Evolutionary conservation across 2,113 vertebrate species (phyloP).

Genomic region (Anolis sagrei): DNA sequence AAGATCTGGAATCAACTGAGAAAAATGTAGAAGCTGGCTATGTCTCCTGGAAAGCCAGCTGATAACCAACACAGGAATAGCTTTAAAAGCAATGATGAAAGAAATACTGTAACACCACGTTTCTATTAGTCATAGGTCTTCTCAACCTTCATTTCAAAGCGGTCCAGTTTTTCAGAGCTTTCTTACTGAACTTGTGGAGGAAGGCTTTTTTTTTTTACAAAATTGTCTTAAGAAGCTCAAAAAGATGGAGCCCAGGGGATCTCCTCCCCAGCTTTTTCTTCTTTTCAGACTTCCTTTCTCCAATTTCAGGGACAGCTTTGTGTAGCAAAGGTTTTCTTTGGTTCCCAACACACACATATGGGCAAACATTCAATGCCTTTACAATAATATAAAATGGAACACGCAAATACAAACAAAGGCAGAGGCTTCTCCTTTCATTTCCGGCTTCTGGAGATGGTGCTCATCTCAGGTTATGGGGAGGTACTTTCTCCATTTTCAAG

Average conservation of each 20-base stretch:
- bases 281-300: neutral
- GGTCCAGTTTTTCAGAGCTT: neutral
- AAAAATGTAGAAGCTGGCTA: neutral
- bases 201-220: neutral
- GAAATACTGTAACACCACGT: neutral
- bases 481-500: too few species aligned
- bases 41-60: neutral
- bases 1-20: neutral
- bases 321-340: neutral
- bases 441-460: too few species aligned
- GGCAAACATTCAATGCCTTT: too few species aligned
- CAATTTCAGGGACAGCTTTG: too few species aligned
- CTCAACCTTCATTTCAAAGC: too few species aligned
- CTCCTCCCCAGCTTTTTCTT: neutral
- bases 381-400: too few species aligned
- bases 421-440: too few species aligned
- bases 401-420: too few species aligned
- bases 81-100: neutral
- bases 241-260: neutral
- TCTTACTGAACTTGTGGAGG: neutral
- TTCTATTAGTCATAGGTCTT: neutral
- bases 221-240: neutral
- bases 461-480: too few species aligned
- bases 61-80: neutral
- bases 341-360: neutral